A percentile compares a stretch with the other conserved stretches of the same genome.
These are phyloP conservation scores for Erpobdella octoculata DNA, from an alignment of 2,888 invertebrate species.

Conservation along the genomic window DNA sequence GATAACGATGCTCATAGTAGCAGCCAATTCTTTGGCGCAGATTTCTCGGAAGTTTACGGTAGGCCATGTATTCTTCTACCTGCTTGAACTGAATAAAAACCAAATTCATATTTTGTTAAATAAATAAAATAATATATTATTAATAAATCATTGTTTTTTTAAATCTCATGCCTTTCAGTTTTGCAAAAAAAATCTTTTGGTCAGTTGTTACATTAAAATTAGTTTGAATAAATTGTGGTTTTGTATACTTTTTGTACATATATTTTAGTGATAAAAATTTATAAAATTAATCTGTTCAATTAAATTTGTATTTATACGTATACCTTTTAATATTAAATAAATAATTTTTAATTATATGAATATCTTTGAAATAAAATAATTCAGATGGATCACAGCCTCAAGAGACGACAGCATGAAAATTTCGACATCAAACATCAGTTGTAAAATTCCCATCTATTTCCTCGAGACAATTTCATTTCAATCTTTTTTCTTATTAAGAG, in stretches of 20 bases:
- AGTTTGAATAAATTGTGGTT: no score
- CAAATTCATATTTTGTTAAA: not conserved
- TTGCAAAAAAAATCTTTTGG: not conserved
- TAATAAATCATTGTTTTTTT: not conserved
- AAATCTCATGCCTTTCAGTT: not conserved
- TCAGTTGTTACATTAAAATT: no score
- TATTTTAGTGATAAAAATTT: no score
- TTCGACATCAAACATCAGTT: not conserved
- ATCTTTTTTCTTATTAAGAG: not conserved
- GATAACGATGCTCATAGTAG: conserved; percentile 96
- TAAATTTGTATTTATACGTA: no score
- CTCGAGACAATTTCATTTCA: not conserved
- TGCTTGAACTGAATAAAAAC: conserved; percentile 86
- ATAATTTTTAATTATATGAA: no score
- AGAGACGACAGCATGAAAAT: not conserved
- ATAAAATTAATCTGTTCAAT: no score
- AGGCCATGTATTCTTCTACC: conserved; percentile 99
- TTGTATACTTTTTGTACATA: no score
- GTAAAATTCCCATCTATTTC: not conserved
- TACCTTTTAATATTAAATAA: no score
- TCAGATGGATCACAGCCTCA: no score
- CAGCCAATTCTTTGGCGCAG: conserved; percentile 93
- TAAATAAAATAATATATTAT: not conserved
- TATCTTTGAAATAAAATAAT: no score
- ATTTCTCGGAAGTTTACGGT: conserved; percentile 86